Evolutionary conservation across 2,113 vertebrate species (phyloP).

Genomic region (Corydoras maculifer): DNA sequence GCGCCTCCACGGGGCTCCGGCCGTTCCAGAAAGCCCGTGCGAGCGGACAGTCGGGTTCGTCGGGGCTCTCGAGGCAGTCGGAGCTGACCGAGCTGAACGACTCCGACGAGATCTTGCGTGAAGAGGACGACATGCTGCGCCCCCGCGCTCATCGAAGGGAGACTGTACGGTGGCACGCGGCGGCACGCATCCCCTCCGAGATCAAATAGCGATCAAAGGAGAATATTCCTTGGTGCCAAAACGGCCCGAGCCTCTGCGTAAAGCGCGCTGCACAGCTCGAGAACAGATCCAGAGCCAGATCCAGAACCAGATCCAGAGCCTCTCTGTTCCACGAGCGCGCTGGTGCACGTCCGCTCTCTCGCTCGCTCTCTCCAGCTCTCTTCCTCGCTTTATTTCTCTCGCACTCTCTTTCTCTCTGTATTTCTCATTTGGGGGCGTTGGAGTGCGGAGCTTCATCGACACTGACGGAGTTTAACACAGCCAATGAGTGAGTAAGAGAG

Average conservation of each 20-base stretch:
- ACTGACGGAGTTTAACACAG: neutral
- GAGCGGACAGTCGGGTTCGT: slow-evolving; percentile 74
- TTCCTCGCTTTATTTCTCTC: neutral
- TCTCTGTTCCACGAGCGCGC: slow-evolving; percentile 14
- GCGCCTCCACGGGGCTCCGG: slow-evolving; percentile 71
- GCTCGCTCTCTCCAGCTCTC: slow-evolving; percentile 4
- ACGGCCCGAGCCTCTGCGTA: too few relatives aligned
- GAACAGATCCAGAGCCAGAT: too few relatives aligned
- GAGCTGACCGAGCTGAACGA: slow-evolving; percentile 91
- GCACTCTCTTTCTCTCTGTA: neutral
- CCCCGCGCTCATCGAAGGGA: slow-evolving; percentile 27
- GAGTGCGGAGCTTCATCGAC: neutral
- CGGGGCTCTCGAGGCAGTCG: slow-evolving; percentile 83
- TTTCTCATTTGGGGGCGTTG: neutral
- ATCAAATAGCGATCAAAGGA: neutral
- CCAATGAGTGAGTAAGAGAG: too few relatives aligned
- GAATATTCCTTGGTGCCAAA: too few relatives aligned
- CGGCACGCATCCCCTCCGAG: slow-evolving; percentile 17
- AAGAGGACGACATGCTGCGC: slow-evolving; percentile 82
- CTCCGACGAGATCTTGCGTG: slow-evolving; percentile 91
- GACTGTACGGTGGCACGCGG: slow-evolving; percentile 24
- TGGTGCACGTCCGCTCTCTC: slow-evolving; percentile 3
- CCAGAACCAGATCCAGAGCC: too few relatives aligned
- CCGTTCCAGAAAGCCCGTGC: slow-evolving; percentile 81
- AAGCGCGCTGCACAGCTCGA: slow-evolving; percentile 4